Evolutionary conservation across 2,888 invertebrate species (phyloP).

Genomic region (Leptopilina syphax): DNA sequence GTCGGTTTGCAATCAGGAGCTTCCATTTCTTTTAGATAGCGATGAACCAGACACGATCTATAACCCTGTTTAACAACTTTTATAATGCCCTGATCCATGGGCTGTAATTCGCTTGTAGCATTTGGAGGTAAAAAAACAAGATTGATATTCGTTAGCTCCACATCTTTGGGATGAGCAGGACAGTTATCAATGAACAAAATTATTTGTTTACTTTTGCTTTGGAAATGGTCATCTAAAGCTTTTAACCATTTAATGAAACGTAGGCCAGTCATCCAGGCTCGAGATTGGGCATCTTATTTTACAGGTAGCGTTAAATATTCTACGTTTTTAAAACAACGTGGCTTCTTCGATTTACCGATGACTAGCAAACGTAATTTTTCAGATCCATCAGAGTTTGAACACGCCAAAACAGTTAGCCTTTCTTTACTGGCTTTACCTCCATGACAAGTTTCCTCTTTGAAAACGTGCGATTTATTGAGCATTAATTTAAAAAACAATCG

Average conservation of each 20-base stretch:
- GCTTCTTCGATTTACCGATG: slow-evolving; percentile 67
- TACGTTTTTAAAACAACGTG: slow-evolving; percentile 64
- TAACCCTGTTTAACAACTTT: slow-evolving; percentile 40
- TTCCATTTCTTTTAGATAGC: neutral
- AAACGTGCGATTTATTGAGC: slow-evolving; percentile 60
- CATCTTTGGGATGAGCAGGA: slow-evolving; percentile 61
- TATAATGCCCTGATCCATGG: slow-evolving; percentile 44
- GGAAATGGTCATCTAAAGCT: slow-evolving; percentile 58
- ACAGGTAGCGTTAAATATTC: slow-evolving; percentile 59
- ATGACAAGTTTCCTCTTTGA: slow-evolving; percentile 64
- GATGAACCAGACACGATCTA: neutral
- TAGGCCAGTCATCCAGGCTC: slow-evolving; percentile 71
- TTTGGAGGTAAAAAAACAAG: slow-evolving; percentile 50
- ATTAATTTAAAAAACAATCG: slow-evolving; percentile 58
- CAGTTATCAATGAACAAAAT: slow-evolving; percentile 67
- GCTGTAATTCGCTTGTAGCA: slow-evolving; percentile 33
- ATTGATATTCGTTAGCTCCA: slow-evolving; percentile 60
- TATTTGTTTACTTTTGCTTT: slow-evolving; percentile 61
- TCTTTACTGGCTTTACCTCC: slow-evolving; percentile 69
- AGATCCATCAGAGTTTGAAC: slow-evolving; percentile 64
- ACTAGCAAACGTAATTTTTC: slow-evolving; percentile 65
- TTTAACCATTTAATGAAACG: slow-evolving; percentile 57
- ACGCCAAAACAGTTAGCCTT: slow-evolving; percentile 64
- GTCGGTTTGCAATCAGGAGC: neutral
- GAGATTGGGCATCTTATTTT: slow-evolving; percentile 63